phyloP scores from a whole-genome alignment of 2,888 invertebrate genomes.

The Biston betularia region DNA sequence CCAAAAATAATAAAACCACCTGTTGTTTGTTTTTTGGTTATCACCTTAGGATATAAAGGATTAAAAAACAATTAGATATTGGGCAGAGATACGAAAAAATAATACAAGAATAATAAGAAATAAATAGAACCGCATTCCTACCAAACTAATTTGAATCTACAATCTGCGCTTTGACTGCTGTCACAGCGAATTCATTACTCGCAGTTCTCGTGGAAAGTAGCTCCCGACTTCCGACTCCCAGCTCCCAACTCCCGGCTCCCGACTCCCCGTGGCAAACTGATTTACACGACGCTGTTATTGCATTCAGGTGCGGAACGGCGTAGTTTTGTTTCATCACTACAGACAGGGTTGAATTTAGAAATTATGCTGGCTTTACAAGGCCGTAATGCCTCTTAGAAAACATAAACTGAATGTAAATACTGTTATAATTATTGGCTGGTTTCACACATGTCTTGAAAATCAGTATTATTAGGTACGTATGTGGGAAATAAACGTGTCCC shows the following conservation, averaged over 20 bases:
- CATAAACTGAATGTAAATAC: too few relatives aligned
- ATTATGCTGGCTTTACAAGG: not conserved
- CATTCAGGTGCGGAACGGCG: conserved; percentile 79
- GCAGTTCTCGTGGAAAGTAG: conserved; percentile 41
- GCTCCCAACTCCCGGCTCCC: conserved; percentile 24
- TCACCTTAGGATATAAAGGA: too few relatives aligned
- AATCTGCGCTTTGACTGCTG: conserved; percentile 30
- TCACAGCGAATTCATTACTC: conserved; percentile 38
- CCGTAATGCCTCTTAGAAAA: not conserved
- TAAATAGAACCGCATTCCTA: not conserved
- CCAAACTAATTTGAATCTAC: conserved; percentile 37
- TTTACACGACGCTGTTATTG: conserved; percentile 71
- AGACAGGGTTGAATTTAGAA: conserved; percentile 33
- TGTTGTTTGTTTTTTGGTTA: too few relatives aligned
- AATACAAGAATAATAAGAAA: too few relatives aligned
- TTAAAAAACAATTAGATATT: too few relatives aligned
- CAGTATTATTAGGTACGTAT: too few relatives aligned
- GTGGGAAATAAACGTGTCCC: too few relatives aligned
- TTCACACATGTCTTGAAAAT: too few relatives aligned
- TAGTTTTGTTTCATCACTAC: conserved; percentile 72
- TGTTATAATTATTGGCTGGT: too few relatives aligned
- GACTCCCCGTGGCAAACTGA: conserved; percentile 61
- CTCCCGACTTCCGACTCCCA: conserved; percentile 35
- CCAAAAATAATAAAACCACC: too few relatives aligned
- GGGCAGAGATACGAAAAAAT: too few relatives aligned